phyloP scores from a whole-genome alignment of 2,113 vertebrate species.

The Prunella fulvescens region DNA sequence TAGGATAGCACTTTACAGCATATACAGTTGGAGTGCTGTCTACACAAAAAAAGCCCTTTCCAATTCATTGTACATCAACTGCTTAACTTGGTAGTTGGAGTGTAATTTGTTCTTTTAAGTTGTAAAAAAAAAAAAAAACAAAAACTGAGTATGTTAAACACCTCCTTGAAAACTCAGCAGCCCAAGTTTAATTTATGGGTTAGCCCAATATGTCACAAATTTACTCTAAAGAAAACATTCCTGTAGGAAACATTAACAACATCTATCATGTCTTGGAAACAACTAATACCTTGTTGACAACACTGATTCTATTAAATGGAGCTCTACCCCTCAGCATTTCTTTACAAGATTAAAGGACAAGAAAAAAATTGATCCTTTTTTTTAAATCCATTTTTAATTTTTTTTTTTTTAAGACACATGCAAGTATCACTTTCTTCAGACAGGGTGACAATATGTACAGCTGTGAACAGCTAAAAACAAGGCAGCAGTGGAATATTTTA shows the following conservation, averaged over 20 bases:
- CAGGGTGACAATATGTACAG: neutral
- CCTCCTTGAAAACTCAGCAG: neutral
- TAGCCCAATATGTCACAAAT: neutral
- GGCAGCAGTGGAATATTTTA: neutral
- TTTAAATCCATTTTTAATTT: neutral
- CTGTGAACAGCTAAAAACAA: neutral
- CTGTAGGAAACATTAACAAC: neutral
- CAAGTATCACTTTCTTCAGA: neutral
- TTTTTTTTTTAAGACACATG: neutral
- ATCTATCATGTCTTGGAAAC: neutral
- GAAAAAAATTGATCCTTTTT: neutral
- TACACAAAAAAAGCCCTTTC: neutral
- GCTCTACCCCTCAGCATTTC: neutral
- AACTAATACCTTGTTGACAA: neutral
- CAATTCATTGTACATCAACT: neutral
- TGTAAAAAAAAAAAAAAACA: neutral
- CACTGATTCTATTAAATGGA: neutral
- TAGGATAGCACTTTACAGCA: neutral
- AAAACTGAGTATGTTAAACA: neutral
- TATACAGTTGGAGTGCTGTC: accelerated
- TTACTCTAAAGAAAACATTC: neutral
- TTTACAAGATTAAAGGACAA: neutral
- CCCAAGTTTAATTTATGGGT: neutral
- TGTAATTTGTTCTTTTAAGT: neutral
- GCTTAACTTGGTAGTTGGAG: neutral